Base-by-base conservation (phyloP, 2,113 vertebrate genomes). In the Varanus salvator region DNA sequence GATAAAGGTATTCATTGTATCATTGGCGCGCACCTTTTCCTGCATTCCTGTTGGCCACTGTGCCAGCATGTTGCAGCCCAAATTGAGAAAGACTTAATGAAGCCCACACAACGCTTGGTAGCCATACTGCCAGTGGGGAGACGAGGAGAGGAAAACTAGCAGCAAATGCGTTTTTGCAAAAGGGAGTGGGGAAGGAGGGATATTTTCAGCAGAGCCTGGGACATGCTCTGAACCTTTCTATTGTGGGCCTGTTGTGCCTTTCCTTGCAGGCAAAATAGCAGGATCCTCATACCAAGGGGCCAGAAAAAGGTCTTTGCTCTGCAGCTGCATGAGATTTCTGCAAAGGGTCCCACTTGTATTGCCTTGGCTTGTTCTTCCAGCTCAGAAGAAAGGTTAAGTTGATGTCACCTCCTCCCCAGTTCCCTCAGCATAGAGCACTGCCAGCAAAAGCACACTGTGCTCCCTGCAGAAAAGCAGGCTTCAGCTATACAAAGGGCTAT, bases 11-110 rank as follows among this genome's bases (percentile, higher is more conserved):
- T 93, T 87, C 78, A 89, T 84, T 91, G 85, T 87, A 38, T 50
- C 74, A 74, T 71, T 84, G 80, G 76, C 85, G 69, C 91, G 88
- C 91, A 90, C 88, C 91, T 90, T 87, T 84, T 89, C 90, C 82
- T 38, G 31, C 57, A 90, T 87, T 90, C 81, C 84, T 90, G 91
- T 54, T 94, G 94, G 94, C 92, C 91, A 89, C 48, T 38, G 75
- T 89, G 91, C 93, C 92, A 93, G 92, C 92, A 90, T 84, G 88
- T 83, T 93, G 89, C 87, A 83, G 76, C 87, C 85, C 80, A 48
- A 84, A 92, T 80, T 93, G 93, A 95, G 90, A 90, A 91, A 93
- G 90, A 93, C 89, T 93, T 96, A 95, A 95, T 92, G 88, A 95
- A 95, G 93, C 92, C 89, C 89, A 93, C 90, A 64, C 93, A 87